Conservation (phyloP, 2,113 vertebrate species). For the Tor tambroides region DNA sequence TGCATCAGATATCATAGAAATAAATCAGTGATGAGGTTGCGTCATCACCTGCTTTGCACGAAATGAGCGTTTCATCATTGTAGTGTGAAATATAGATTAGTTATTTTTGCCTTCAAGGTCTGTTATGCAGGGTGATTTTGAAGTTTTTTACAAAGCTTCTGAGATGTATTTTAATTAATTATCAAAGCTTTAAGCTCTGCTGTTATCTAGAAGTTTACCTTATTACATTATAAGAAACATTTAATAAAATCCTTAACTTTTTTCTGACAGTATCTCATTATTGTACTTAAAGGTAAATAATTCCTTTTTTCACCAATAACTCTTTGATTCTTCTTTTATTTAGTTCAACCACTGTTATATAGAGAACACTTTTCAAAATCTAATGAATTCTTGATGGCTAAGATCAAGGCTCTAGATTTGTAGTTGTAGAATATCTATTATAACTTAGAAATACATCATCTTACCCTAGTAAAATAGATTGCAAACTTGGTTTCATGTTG, state of each 20-base stretch:
- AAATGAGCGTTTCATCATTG: slow-evolving; percentile 28
- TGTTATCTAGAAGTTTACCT: background rate
- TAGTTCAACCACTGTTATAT: background rate
- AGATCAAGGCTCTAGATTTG: background rate
- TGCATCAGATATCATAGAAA: slow-evolving; percentile 22
- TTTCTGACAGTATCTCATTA: background rate
- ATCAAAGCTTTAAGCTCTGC: background rate
- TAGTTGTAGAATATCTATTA: background rate
- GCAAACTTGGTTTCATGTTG: background rate
- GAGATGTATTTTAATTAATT: background rate
- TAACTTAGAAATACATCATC: background rate
- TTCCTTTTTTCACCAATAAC: background rate
- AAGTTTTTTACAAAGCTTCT: background rate
- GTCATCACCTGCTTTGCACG: slow-evolving; percentile 1
- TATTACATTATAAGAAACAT: background rate
- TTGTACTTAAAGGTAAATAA: background rate
- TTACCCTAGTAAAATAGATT: slow-evolving; percentile 21
- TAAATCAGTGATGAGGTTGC: background rate
- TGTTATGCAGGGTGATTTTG: background rate
- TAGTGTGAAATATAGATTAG: slow-evolving; percentile 51
- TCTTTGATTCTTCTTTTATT: background rate
- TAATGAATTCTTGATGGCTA: background rate
- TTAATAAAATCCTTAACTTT: background rate
- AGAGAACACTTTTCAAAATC: background rate
- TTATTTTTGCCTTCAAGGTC: slow-evolving; percentile 5